A percentile compares a stretch with the other conserved stretches of the same genome.
Conservation (phyloP, 2,888 invertebrate genomes). For the Euplexia lucipara region DNA sequence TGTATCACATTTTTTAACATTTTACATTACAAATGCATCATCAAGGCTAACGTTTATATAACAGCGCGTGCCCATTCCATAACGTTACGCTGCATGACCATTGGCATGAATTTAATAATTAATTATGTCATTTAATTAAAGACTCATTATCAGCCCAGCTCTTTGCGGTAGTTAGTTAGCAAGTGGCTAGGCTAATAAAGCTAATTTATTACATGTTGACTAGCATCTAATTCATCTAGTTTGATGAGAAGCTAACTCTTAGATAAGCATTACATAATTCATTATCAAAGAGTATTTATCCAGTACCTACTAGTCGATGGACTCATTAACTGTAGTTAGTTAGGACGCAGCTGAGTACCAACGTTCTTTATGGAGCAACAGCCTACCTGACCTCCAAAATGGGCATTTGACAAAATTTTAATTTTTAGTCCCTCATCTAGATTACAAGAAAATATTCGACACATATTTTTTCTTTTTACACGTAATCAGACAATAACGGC, state of each 20-base stretch:
- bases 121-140: conserved; percentile 35
- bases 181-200: conserved; percentile 12
- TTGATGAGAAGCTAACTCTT: background rate
- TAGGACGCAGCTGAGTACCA: too few species aligned
- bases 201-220: conserved; percentile 15
- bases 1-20: conserved; percentile 3
- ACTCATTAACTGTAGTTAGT: too few species aligned
- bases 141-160: conserved; percentile 19
- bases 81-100: conserved; percentile 26
- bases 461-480: too few species aligned
- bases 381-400: too few species aligned
- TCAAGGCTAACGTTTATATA: conserved; percentile 40
- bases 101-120: conserved; percentile 30
- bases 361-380: too few species aligned
- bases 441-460: too few species aligned
- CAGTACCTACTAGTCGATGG: background rate
- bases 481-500: too few species aligned
- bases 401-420: too few species aligned
- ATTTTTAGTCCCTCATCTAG: too few species aligned
- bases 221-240: conserved; percentile 1
- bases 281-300: too few species aligned
- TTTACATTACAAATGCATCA: conserved; percentile 29
- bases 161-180: conserved; percentile 18
- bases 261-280: background rate
- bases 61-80: conserved; percentile 31